Conservation (phyloP, 2,888 invertebrate species). For the Parascotia fuliginaria region DNA sequence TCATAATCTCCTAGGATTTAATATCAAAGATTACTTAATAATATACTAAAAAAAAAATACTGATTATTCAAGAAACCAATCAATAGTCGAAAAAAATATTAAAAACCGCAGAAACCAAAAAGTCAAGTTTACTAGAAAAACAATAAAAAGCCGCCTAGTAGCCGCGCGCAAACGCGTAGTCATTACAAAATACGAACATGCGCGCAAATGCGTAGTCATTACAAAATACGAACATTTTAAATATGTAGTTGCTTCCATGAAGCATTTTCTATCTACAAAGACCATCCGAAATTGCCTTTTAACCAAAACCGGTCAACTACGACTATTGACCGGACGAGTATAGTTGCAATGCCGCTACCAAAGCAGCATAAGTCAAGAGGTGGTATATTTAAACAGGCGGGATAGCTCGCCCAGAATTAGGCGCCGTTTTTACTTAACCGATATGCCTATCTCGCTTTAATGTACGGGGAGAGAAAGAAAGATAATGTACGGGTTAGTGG, state of each 20-base stretch:
- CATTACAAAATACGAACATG: conserved; percentile 36
- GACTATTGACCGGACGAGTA: conserved; percentile 63
- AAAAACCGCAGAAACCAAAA: conserved; percentile 1
- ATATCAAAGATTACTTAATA: too few species aligned
- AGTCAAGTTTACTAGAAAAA: neutral
- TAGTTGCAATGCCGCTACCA: conserved; percentile 80
- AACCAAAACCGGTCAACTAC: conserved; percentile 48
- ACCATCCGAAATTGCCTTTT: conserved; percentile 31
- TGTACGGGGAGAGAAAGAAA: conserved; percentile 18
- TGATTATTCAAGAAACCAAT: too few species aligned
- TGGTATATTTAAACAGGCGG: conserved; percentile 55
- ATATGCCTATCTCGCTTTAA: conserved; percentile 42
- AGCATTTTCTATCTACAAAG: conserved; percentile 1
- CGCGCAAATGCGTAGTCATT: conserved; percentile 45
- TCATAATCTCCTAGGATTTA: too few species aligned
- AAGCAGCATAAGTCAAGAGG: conserved; percentile 73
- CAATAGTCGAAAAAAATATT: too few species aligned
- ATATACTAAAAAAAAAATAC: too few species aligned
- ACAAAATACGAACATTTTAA: conserved; percentile 28
- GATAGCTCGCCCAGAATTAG: conserved; percentile 46
- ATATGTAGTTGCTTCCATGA: conserved; percentile 6
- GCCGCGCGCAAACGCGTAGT: conserved; percentile 46
- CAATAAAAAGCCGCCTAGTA: conserved; percentile 34
- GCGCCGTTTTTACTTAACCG: conserved; percentile 39
- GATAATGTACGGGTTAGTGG: conserved; percentile 13